Conservation (phyloP, 2,888 invertebrate genomes). For the Cataglyphis cursor region DNA sequence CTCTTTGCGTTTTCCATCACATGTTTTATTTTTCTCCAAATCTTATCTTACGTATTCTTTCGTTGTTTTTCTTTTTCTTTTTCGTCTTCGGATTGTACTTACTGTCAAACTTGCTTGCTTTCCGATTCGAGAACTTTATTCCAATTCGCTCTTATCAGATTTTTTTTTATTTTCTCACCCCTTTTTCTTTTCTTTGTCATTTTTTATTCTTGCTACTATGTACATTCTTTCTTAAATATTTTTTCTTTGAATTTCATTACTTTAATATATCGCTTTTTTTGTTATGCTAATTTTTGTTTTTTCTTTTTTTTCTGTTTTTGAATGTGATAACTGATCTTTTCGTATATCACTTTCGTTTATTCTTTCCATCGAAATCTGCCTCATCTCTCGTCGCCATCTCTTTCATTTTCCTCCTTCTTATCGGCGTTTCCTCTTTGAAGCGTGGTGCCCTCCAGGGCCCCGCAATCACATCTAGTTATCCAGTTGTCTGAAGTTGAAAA, state of each 20-base stretch:
- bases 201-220: not conserved
- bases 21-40: not conserved
- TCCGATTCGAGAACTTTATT: not conserved
- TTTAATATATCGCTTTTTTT: not conserved
- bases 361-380: not conserved
- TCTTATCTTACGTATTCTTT: not conserved
- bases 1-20: not conserved
- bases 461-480: slow-evolving; percentile 65
- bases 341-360: not conserved
- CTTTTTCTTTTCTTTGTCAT: not conserved
- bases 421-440: slow-evolving; percentile 33
- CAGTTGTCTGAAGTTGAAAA: slow-evolving; percentile 41
- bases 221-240: not conserved
- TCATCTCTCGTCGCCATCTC: not conserved
- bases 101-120: not conserved
- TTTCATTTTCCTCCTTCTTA: slow-evolving; percentile 28
- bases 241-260: not conserved
- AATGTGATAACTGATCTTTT: not conserved
- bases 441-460: slow-evolving; percentile 43
- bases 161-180: not conserved
- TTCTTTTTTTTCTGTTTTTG: not conserved
- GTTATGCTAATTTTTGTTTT: not conserved
- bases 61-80: not conserved
- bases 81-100: not conserved
- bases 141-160: not conserved